A percentile compares a stretch with the other conserved stretches of the same genome.
These are phyloP conservation scores for Hiodon tergisus DNA, from an alignment of 2,113 vertebrate genomes.

Conservation along the genomic window DNA sequence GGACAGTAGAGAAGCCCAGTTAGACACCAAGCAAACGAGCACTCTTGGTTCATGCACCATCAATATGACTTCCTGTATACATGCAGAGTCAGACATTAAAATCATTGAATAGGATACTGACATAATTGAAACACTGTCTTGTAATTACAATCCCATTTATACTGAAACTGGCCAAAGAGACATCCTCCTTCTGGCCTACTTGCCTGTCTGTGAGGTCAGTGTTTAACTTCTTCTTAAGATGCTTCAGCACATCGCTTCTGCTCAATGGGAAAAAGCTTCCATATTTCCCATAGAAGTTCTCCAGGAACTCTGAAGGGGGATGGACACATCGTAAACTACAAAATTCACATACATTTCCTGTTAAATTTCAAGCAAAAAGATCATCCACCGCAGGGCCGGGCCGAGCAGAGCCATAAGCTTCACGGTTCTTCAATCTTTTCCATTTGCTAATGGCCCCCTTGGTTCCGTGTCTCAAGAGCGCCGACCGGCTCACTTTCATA, in stretches of 20 bases:
- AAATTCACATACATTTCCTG: not conserved
- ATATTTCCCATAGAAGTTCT: conserved; percentile 88
- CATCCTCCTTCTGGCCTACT: not conserved
- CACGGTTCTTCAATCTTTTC: no score
- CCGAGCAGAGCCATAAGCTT: no score
- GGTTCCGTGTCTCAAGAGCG: no score
- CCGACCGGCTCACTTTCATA: no score
- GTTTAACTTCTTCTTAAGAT: conserved; percentile 81
- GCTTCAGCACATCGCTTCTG: conserved; percentile 83
- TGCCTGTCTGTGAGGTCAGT: conserved; percentile 81
- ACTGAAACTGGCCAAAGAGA: not conserved
- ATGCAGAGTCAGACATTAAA: not conserved
- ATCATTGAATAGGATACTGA: not conserved
- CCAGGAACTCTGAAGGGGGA: conserved; percentile 77
- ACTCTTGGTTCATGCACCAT: no score
- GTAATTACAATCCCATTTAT: not conserved
- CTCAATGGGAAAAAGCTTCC: conserved; percentile 88
- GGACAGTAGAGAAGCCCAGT: not conserved
- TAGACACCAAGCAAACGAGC: not conserved
- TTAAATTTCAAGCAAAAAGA: not conserved
- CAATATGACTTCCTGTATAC: no score
- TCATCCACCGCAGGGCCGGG: no score
- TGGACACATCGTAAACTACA: not conserved
- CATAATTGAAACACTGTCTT: not conserved
- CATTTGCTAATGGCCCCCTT: no score